Percentiles rank a stretch among this genome's conserved stretches.
Evolutionary conservation across 1,140 invertebrate species (phyloP).

Genomic region (Drosophila busckii): DNA sequence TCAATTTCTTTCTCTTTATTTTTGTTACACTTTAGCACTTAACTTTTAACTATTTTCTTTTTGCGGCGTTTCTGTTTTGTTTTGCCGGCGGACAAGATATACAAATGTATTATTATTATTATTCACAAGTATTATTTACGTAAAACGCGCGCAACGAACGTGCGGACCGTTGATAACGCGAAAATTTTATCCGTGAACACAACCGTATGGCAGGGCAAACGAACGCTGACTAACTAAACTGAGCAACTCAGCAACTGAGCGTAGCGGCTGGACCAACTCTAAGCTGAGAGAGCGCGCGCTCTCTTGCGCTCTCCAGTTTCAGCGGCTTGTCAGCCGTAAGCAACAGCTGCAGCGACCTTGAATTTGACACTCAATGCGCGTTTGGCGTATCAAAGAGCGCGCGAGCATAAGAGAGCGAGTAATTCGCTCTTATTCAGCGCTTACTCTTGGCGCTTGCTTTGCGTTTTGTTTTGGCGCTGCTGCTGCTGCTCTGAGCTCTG

Average conservation of each 20-base stretch:
- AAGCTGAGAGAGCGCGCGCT: constrained; percentile 5
- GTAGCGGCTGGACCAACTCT: constrained; percentile 9
- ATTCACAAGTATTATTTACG: constrained; percentile 36
- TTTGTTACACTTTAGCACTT: not conserved
- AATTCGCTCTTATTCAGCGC: constrained; percentile 18
- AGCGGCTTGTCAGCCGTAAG: constrained; percentile 35
- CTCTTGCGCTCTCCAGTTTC: constrained; percentile 7
- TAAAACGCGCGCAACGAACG: constrained; percentile 48
- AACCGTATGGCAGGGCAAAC: constrained; percentile 55
- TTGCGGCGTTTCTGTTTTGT: constrained; percentile 15
- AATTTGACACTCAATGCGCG: constrained; percentile 40
- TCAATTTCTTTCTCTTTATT: constrained; percentile 9
- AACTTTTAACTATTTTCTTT: not conserved
- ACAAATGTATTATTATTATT: constrained; percentile 24
- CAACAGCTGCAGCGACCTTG: constrained; percentile 50
- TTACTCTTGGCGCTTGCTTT: too few relatives aligned
- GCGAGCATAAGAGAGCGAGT: not conserved
- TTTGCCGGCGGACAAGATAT: constrained; percentile 20
- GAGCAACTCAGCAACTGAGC: constrained; percentile 5
- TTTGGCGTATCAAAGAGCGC: constrained; percentile 6
- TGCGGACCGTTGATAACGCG: not conserved
- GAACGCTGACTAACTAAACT: constrained; percentile 58
- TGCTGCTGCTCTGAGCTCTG: not conserved
- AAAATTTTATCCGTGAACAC: constrained; percentile 50
- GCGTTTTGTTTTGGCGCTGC: constrained; percentile 29